Conservation (phyloP, 2,113 vertebrate genomes). For the Poeciliopsis turrubarensis region DNA sequence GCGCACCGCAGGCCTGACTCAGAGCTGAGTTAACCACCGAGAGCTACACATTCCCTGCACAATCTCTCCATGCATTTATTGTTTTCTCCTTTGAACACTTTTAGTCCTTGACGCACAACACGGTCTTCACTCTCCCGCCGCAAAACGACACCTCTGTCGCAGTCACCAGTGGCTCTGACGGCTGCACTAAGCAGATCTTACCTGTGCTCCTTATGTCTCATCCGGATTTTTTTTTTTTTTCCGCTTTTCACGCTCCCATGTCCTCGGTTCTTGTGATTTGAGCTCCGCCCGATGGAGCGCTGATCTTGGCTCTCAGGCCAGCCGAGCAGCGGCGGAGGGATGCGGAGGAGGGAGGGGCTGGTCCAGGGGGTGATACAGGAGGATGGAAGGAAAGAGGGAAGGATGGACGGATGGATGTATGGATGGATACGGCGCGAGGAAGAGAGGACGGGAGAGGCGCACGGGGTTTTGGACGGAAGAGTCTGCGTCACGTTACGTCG, state of each 20-base stretch:
- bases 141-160: slow-evolving; percentile 18
- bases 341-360: neutral
- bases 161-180: neutral
- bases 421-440: no score
- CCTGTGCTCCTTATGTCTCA: slow-evolving; percentile 46
- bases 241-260: slow-evolving; percentile 27
- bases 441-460: slow-evolving; percentile 20
- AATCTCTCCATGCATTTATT: slow-evolving; percentile 6
- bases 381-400: slow-evolving; percentile 4
- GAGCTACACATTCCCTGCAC: neutral
- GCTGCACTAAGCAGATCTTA: slow-evolving; percentile 40
- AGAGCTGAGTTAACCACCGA: no score
- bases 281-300: slow-evolving; percentile 61
- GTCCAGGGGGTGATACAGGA: slow-evolving; percentile 26
- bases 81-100: neutral
- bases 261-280: slow-evolving; percentile 18
- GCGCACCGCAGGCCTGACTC: neutral
- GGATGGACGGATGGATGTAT: neutral
- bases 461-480: slow-evolving; percentile 44
- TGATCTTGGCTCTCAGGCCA: slow-evolving; percentile 47
- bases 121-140: neutral
- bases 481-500: slow-evolving; percentile 57
- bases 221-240: neutral
- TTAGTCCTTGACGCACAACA: slow-evolving; percentile 16
- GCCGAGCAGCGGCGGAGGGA: slow-evolving; percentile 1